A percentile compares a stretch with the other conserved stretches of the same genome.
phyloP scores from a whole-genome alignment of 2,113 vertebrate genomes.

The Alosa alosa region DNA sequence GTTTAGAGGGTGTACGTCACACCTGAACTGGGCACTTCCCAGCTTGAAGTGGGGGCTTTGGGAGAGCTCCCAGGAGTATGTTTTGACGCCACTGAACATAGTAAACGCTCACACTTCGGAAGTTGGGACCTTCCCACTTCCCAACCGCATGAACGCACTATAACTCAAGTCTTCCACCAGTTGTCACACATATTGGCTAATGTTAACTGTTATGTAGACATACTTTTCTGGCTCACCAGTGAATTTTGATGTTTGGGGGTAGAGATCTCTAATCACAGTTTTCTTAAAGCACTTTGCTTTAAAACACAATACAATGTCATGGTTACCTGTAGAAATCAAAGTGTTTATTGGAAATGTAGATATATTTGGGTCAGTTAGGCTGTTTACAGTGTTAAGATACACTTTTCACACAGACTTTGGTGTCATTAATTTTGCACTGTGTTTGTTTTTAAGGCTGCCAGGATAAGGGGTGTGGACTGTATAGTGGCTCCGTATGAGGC shows the following conservation, averaged over 20 bases:
- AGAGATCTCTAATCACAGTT: no score
- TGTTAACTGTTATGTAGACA: neutral
- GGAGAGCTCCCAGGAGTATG: no score
- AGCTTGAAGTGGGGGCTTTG: no score
- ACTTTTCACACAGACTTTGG: neutral
- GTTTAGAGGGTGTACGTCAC: no score
- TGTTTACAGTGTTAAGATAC: neutral
- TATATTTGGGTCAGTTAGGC: neutral
- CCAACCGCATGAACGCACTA: neutral
- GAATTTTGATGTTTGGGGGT: neutral
- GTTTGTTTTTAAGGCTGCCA: slow-evolving; percentile 73
- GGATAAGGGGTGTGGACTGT: slow-evolving; percentile 84
- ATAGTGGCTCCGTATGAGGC: slow-evolving; percentile 97
- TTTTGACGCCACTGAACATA: no score
- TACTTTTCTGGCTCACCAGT: neutral
- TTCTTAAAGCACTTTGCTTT: neutral
- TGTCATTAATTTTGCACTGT: neutral
- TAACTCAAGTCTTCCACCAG: neutral
- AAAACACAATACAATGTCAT: neutral
- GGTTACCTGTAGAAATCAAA: neutral
- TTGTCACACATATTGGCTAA: neutral
- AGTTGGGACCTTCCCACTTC: neutral
- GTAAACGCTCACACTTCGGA: no score
- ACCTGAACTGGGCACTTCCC: no score
- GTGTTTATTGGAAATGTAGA: neutral